Conservation (phyloP, 2,113 vertebrate genomes). For the Phrynosoma platyrhinos region DNA sequence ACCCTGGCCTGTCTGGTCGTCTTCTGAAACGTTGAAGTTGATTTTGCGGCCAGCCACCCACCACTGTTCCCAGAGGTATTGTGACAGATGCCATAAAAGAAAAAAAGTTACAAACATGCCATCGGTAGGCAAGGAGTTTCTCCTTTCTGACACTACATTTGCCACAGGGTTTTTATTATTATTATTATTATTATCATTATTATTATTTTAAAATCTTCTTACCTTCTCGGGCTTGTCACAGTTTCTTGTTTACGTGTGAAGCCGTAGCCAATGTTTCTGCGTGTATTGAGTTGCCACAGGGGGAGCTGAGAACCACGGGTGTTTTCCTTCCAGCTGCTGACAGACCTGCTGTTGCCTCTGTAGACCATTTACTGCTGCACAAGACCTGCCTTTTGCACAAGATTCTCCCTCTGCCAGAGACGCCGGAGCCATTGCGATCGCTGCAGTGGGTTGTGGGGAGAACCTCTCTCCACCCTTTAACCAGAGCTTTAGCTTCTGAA, state of each 20-base stretch:
- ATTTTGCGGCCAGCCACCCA: conserved; percentile 67
- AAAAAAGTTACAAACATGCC: conserved; percentile 60
- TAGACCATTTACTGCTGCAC: conserved; percentile 71
- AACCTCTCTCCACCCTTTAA: conserved; percentile 53
- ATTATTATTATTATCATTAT: background rate
- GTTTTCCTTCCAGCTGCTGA: conserved; percentile 76
- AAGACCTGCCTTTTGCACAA: conserved; percentile 62
- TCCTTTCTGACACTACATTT: conserved; percentile 77
- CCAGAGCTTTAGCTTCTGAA: conserved; percentile 67
- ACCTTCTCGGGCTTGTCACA: conserved; percentile 77
- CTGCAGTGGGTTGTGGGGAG: conserved; percentile 2
- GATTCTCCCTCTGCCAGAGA: conserved; percentile 42
- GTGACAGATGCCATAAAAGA: conserved; percentile 77
- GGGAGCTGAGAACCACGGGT: conserved; percentile 56
- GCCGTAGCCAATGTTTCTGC: conserved; percentile 76
- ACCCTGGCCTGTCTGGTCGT: conserved; percentile 61
- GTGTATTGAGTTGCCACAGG: conserved; percentile 80
- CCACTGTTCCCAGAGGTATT: conserved; percentile 76
- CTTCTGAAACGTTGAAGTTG: conserved; percentile 62
- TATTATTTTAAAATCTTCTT: conserved; percentile 22
- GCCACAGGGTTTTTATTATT: conserved; percentile 44
- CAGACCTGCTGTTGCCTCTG: conserved; percentile 71
- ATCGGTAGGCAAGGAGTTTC: conserved; percentile 61
- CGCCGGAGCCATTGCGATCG: conserved; percentile 66
- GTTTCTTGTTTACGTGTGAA: conserved; percentile 81